These are phyloP conservation scores for Charadrius vociferus DNA, from an alignment of 2,113 vertebrate genomes.

Conservation along the genomic window DNA sequence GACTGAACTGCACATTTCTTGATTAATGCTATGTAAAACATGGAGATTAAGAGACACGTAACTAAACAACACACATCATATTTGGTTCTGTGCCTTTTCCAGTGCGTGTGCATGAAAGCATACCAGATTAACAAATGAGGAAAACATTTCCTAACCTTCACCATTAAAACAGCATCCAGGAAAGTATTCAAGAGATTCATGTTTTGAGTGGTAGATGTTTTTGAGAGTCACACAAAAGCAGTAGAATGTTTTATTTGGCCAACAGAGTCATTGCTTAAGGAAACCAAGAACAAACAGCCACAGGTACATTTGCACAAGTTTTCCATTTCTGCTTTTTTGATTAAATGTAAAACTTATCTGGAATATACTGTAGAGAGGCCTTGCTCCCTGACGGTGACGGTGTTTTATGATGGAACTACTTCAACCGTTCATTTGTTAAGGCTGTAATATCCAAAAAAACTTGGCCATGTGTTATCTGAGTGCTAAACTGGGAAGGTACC, in stretches of 20 bases:
- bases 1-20: not conserved
- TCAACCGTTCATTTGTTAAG: not conserved
- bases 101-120: not conserved
- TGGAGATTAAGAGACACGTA: not conserved
- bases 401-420: not conserved
- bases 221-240: not conserved
- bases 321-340: not conserved
- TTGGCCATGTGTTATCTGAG: accelerated
- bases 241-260: not conserved
- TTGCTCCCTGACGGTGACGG: not conserved
- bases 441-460: not conserved
- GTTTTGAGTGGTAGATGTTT: not conserved
- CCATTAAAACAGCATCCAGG: not conserved
- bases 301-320: not conserved
- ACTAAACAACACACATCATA: not conserved
- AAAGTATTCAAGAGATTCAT: not conserved
- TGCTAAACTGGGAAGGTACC: not conserved
- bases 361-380: not conserved
- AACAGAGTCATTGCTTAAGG: not conserved
- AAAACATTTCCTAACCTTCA: not conserved
- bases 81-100: not conserved
- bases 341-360: not conserved
- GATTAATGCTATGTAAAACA: too few species aligned
- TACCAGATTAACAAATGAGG: not conserved
- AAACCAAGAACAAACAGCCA: not conserved